phyloP scores from a whole-genome alignment of 2,888 invertebrate genomes.

The Papilio elwesi region DNA sequence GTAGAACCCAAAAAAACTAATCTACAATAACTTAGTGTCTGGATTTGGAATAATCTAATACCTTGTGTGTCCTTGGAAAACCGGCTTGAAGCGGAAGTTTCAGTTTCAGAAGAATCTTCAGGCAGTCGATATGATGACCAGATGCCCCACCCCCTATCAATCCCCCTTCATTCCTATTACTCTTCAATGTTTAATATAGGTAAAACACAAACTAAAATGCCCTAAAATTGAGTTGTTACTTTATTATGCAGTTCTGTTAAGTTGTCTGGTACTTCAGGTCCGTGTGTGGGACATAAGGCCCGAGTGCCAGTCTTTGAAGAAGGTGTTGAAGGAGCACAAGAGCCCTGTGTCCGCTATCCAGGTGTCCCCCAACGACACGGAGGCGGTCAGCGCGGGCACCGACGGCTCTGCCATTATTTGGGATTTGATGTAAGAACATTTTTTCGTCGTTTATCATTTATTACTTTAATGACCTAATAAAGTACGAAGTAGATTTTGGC shows the following conservation, averaged over 20 bases:
- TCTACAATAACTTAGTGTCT: too few species aligned
- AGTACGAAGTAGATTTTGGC: too few species aligned
- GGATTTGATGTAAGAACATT: conserved; percentile 88
- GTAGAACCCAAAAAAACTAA: too few species aligned
- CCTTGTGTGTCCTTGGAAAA: too few species aligned
- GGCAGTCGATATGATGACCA: too few species aligned
- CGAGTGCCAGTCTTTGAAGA: conserved; percentile 86
- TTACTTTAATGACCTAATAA: neutral
- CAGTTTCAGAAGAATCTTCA: too few species aligned
- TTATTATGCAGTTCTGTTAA: neutral
- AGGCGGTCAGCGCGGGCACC: conserved; percentile 94
- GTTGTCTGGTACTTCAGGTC: conserved; percentile 72
- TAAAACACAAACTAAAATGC: too few species aligned
- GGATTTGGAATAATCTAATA: too few species aligned
- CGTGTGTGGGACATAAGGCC: conserved; percentile 91
- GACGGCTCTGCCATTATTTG: conserved; percentile 98
- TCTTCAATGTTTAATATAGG: too few species aligned
- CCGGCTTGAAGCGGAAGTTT: too few species aligned
- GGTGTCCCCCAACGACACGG: conserved; percentile 89
- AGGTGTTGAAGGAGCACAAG: conserved; percentile 95
- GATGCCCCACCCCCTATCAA: too few species aligned
- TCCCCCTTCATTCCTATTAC: too few species aligned
- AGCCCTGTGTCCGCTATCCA: conserved; percentile 93
- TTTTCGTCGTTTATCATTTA: neutral
- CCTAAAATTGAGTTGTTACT: neutral